Percentiles rank a stretch among this genome's conserved stretches.
phyloP scores from a whole-genome alignment of 2,797 vertebrate genomes.

The Microtus agrestis region DNA sequence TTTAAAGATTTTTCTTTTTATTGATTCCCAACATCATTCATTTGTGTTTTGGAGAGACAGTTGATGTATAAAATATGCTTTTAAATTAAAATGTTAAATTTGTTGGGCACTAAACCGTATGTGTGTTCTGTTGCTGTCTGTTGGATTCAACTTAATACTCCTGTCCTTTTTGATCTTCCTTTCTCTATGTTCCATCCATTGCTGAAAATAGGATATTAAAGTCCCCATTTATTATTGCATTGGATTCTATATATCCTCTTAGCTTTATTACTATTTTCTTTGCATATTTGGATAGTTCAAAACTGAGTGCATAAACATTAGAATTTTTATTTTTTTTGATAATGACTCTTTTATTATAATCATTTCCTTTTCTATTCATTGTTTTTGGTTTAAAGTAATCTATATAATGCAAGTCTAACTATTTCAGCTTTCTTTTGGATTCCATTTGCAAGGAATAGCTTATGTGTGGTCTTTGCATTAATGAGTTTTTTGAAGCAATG shows the following conservation, averaged over 20 bases:
- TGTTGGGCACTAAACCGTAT: background rate
- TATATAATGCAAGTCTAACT: background rate
- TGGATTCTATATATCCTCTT: background rate
- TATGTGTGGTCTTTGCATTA: background rate
- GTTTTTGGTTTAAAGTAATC: background rate
- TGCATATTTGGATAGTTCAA: background rate
- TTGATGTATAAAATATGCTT: background rate
- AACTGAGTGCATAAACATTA: background rate
- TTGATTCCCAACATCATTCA: background rate
- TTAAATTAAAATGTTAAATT: background rate
- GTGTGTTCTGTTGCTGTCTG: background rate
- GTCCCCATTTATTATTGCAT: background rate
- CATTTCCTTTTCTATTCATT: background rate
- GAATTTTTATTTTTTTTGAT: background rate
- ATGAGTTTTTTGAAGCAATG: background rate
- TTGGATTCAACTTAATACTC: background rate
- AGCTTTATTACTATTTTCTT: background rate
- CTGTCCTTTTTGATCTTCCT: background rate
- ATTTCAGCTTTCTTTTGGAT: background rate
- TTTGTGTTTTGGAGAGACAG: background rate
- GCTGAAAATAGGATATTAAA: background rate
- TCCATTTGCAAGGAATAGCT: background rate
- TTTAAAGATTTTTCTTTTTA: background rate
- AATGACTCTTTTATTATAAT: background rate
- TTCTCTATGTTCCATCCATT: background rate